Base-by-base conservation (phyloP, 2,888 invertebrate species). In the Aspidapion aeneum region DNA sequence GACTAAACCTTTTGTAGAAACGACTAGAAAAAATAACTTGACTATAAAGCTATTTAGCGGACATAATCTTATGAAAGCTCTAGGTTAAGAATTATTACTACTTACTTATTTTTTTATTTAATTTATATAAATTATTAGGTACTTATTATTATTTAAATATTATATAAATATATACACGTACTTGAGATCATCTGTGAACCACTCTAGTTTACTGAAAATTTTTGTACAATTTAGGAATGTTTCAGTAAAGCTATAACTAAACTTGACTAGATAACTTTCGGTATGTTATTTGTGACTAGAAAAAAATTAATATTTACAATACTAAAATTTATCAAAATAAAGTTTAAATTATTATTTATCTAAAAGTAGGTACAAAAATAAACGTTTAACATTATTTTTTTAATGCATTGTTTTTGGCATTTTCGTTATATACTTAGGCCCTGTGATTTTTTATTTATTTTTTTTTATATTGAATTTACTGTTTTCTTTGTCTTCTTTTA, bases 1-100 rank as follows among this genome's bases (percentile, higher is more conserved):
- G 65, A 66, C 64, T 66, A 64, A 58, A 66, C 12, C 12, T 35
- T 35, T 35, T 35, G 12, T 35, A n/a, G n/a, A n/a, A 35, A 35
- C 35, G 12, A 35, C 35, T 57, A 55, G 58, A 55, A 60, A 55
- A 21, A 17, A 16, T 58, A 60, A 64, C 63, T 63, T 65, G 65
- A 63, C 57, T 49, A 56, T 60, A 20, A 50, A 2, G n/a, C n/a
- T n/a, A n/a, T n/a, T n/a, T n/a, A n/a, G n/a, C n/a, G n/a, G n/a
- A n/a, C n/a, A n/a, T n/a, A n/a, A n/a, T n/a, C n/a, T n/a, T n/a
- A n/a, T n/a, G n/a, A n/a, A n/a, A n/a, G n/a, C n/a, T n/a, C n/a
- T n/a, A n/a, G n/a, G n/a, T n/a, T n/a, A n/a, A n/a, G n/a, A n/a
- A n/a, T n/a, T n/a, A n/a, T n/a, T n/a, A n/a, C n/a, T n/a, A n/a